Base-by-base conservation (phyloP, 2,113 vertebrate species). In the Rhea pennata region DNA sequence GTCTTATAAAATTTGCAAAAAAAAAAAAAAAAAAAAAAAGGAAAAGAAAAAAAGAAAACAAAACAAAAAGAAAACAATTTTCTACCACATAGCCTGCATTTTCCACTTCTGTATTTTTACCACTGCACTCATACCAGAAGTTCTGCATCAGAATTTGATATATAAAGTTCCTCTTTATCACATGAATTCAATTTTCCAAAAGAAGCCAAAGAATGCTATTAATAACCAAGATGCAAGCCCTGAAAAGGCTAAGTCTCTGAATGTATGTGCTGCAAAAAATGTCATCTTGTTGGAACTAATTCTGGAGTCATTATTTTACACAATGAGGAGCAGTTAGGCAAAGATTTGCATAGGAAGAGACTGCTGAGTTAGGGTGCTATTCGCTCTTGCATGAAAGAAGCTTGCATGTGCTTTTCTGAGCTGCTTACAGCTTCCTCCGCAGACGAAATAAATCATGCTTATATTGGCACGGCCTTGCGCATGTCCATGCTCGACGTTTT, bases 111-210 rank as follows among this genome's bases (percentile, higher is more conserved):
- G 56, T 71, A 53, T 95, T 93, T 93, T 91, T 67, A 77, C 39
- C 83, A 75, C 64, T 88, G 71, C 33, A 42, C 51, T 94, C 72
- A 51, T 36, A 83, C 22, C 75, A 93, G 82, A 91, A 95, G 42
- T 92, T 94, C 84, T 94, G 71, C 65, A 73, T 92, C 71, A 90
- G 64, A 83, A 92, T 92, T 88, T 76, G 78, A 94, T 88, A 86
- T 39, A 70, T 83, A 8, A 87, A 91, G 79, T 95, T 96, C 92
- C 64, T 85, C 67, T 78, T 87, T 80, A 90, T 88, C 89, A 85
- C 71, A 62, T 94, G 92, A 91, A 88, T 78, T 90, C 40, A 51
- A 6, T 94, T 95, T 95, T 95, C 94, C 87, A 86, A 80, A 89
- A 89, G 84, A 85, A 89, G 67, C 50, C 54, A 85, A 91, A 71